Evolutionary conservation across 2,888 invertebrate species (phyloP).

Genomic region (Tetramorium bicarinatum): DNA sequence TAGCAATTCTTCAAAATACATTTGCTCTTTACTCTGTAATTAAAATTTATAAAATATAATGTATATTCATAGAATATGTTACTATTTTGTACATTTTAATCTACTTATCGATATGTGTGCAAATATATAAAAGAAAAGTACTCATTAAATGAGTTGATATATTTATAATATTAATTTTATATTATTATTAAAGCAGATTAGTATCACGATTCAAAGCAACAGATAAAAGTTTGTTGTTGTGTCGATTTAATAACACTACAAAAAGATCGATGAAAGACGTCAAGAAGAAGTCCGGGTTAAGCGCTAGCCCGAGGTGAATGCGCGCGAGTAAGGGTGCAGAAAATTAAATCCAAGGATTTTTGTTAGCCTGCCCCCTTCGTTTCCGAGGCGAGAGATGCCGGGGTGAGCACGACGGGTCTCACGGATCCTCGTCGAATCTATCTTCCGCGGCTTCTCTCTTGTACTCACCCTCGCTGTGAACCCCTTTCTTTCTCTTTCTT

Average conservation of each 20-base stretch:
- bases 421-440: slow-evolving; percentile 70
- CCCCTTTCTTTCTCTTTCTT: slow-evolving; percentile 30
- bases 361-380: slow-evolving; percentile 60
- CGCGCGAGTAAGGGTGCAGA: slow-evolving; percentile 79
- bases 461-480: slow-evolving; percentile 49
- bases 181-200: slow-evolving; percentile 19
- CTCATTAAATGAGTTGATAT: background rate
- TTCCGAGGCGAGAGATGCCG: slow-evolving; percentile 74
- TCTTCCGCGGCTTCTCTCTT: slow-evolving; percentile 41
- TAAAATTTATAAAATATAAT: slow-evolving; percentile 34
- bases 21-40: slow-evolving; percentile 19
- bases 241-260: slow-evolving; percentile 9
- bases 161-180: slow-evolving; percentile 6
- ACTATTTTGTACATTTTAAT: background rate
- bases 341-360: slow-evolving; percentile 83
- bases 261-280: slow-evolving; percentile 18
- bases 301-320: slow-evolving; percentile 72
- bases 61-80: background rate
- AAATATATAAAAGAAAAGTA: background rate
- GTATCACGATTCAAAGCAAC: background rate
- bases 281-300: slow-evolving; percentile 65
- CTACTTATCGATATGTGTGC: background rate
- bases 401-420: slow-evolving; percentile 75
- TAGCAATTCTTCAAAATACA: slow-evolving; percentile 44
- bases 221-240: background rate